phyloP scores from a whole-genome alignment of 1,140 invertebrate species.

The Reticulitermes speratus region DNA sequence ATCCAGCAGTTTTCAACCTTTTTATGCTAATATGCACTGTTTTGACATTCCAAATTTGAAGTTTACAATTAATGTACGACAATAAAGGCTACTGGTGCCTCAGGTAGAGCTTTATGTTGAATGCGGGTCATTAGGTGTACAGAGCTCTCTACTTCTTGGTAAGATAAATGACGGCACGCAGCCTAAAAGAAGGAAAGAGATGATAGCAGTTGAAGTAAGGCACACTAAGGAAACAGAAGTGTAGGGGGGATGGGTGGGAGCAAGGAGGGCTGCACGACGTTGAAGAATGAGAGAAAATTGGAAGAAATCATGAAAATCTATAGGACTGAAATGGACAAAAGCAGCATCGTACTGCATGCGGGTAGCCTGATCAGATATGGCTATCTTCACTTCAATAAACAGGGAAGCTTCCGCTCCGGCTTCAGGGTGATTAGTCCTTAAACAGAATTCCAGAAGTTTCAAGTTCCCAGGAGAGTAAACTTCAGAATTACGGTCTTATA shows the following conservation, averaged over 20 bases:
- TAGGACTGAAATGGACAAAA: neutral
- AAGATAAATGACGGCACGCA: neutral
- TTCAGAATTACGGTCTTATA: no score
- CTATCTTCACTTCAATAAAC: no score
- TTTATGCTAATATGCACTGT: no score
- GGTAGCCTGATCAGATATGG: neutral
- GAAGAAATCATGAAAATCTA: neutral
- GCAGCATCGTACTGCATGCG: neutral
- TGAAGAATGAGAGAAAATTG: slow-evolving; percentile 15
- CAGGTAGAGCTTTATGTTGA: neutral
- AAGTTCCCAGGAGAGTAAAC: no score
- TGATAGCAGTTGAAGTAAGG: neutral
- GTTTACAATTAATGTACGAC: no score
- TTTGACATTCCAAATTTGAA: no score
- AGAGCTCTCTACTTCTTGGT: neutral
- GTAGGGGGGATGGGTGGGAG: neutral
- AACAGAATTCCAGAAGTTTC: no score
- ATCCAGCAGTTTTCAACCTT: no score
- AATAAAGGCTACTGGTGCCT: no score
- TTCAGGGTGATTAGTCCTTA: no score
- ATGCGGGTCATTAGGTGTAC: neutral
- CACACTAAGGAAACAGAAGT: neutral
- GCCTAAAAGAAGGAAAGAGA: neutral
- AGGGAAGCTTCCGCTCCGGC: no score
- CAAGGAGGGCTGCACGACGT: neutral